These are phyloP conservation scores for Eospalax fontanierii DNA, from an alignment of 2,797 vertebrate species.

Conservation along the genomic window DNA sequence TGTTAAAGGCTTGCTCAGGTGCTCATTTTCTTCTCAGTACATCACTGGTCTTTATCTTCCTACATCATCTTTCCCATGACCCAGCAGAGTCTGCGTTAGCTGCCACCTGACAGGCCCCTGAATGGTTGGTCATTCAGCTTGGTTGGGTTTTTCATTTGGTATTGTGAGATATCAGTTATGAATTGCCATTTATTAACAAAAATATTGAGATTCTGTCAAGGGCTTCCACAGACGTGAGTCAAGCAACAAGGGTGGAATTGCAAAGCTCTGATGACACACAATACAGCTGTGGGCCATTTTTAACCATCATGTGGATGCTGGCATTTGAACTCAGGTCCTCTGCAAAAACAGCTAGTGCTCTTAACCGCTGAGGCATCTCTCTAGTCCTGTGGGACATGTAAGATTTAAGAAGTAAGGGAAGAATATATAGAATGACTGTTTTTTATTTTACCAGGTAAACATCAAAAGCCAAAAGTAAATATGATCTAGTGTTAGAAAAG, in stretches of 20 bases:
- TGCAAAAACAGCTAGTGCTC: no score
- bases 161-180: not conserved
- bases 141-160: constrained; percentile 15
- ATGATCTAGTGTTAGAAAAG: not conserved
- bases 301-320: no score
- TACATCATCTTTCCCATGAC: not conserved
- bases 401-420: not conserved
- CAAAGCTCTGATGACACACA: not conserved
- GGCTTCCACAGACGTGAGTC: not conserved
- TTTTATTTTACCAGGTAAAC: constrained; percentile 49
- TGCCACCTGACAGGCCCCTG: not conserved
- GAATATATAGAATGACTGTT: not conserved
- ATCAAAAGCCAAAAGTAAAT: not conserved
- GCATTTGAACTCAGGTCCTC: no score
- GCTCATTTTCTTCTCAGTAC: not conserved
- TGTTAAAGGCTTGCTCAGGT: not conserved
- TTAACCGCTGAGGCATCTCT: no score
- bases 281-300: no score
- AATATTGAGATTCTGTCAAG: not conserved
- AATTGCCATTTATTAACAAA: constrained; percentile 27
- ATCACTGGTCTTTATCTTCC: not conserved
- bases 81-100: not conserved
- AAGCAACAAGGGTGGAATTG: not conserved
- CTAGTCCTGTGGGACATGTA: not conserved
- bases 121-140: constrained; percentile 22